Percentiles rank a stretch among this genome's conserved stretches.
These are phyloP conservation scores for Sceloporus tristichus DNA, from an alignment of 2,113 vertebrate genomes.

Conservation along the genomic window DNA sequence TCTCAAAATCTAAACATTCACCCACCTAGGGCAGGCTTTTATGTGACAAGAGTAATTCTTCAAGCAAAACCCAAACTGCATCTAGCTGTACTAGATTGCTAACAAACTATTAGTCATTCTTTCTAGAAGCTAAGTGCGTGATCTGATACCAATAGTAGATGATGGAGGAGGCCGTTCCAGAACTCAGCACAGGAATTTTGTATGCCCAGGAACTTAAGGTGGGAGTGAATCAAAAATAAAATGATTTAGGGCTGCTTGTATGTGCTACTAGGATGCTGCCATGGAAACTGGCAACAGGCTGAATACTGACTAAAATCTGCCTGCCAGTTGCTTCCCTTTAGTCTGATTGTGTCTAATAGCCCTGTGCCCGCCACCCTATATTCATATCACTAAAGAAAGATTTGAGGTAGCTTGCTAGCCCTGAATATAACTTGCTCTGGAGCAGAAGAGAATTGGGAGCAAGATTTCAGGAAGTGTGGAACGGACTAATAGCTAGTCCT, in stretches of 20 bases:
- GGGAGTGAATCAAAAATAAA: background rate
- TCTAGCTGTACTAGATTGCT: background rate
- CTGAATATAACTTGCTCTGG: background rate
- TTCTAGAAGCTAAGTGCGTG: background rate
- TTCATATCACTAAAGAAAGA: background rate
- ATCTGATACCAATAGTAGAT: background rate
- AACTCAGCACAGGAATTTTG: background rate
- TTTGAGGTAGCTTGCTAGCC: background rate
- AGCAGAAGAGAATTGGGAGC: background rate
- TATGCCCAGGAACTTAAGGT: background rate
- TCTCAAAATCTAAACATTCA: background rate
- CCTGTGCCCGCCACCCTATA: no score
- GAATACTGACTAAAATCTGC: background rate
- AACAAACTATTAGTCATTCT: background rate
- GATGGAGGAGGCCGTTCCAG: background rate
- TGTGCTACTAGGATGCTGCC: background rate
- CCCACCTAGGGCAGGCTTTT: background rate
- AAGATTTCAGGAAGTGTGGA: background rate
- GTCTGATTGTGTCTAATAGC: background rate
- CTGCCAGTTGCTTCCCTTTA: background rate
- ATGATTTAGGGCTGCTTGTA: background rate
- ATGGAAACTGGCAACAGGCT: background rate
- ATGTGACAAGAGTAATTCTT: background rate
- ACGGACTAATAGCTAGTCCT: background rate
- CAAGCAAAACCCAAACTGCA: background rate